Evolutionary conservation across 2,797 vertebrate genomes (phyloP).

Genomic region (Pogonophryne albipinna): DNA sequence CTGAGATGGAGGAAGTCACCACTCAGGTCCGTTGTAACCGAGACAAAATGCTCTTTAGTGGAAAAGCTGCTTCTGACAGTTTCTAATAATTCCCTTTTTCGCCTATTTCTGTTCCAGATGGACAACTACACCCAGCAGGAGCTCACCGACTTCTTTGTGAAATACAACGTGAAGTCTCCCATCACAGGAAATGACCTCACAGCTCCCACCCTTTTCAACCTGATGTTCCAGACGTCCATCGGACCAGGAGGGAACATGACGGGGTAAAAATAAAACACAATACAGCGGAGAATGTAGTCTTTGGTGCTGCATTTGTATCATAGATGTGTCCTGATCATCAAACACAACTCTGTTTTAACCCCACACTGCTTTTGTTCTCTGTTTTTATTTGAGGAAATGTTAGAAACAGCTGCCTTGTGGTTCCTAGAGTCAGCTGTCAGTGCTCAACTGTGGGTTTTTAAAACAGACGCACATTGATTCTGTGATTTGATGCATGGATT

Average conservation of each 20-base stretch:
- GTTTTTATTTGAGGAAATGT: not conserved
- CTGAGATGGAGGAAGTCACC: slow-evolving; percentile 94
- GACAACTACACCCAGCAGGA: slow-evolving; percentile 96
- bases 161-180: slow-evolving; percentile 97
- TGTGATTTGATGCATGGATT: too few relatives aligned
- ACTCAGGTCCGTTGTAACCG: slow-evolving; percentile 87
- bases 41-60: not conserved
- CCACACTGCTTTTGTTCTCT: too few relatives aligned
- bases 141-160: slow-evolving; percentile 93
- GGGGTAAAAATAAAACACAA: slow-evolving; percentile 84
- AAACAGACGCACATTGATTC: slow-evolving; percentile 77
- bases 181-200: slow-evolving; percentile 95
- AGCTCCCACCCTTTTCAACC: slow-evolving; percentile 94
- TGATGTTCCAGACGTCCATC: slow-evolving; percentile 99
- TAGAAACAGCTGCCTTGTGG: slow-evolving; percentile 68
- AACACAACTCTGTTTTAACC: not conserved
- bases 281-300: accelerated
- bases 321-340: not conserved
- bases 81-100: not conserved
- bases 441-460: slow-evolving; percentile 78
- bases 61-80: not conserved
- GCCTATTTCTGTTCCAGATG: slow-evolving; percentile 82
- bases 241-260: slow-evolving; percentile 97
- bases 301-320: not conserved
- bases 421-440: slow-evolving; percentile 74